Conservation (phyloP, 1,140 invertebrate species). For the Apolygus lucorum region DNA sequence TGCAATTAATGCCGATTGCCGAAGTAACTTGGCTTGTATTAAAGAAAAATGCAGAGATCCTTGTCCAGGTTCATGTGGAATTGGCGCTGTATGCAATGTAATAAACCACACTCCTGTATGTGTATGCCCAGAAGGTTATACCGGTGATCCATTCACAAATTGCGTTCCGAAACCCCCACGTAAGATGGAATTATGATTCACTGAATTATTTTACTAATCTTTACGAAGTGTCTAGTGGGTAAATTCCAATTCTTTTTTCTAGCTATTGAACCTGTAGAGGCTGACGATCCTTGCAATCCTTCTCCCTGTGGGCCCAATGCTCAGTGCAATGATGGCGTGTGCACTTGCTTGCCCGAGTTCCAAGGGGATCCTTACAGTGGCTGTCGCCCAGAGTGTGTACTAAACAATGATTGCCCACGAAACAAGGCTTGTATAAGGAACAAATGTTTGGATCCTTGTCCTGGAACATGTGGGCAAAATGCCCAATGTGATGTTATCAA, state of each 20-base stretch:
- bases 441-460: conserved; percentile 67
- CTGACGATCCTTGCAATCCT: conserved; percentile 56
- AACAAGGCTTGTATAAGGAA: conserved; percentile 59
- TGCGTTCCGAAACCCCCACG: conserved; percentile 42
- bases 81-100: conserved; percentile 42
- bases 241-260: too few species aligned
- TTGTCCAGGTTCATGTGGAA: conserved; percentile 39
- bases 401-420: conserved; percentile 53
- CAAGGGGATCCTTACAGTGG: conserved; percentile 54
- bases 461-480: conserved; percentile 58
- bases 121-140: conserved; percentile 39
- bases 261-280: conserved; percentile 26
- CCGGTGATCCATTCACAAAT: conserved; percentile 40
- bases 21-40: conserved; percentile 39
- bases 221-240: too few species aligned
- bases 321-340: conserved; percentile 51
- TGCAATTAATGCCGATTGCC: conserved; percentile 40
- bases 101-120: conserved; percentile 43
- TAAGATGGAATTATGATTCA: too few species aligned
- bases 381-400: conserved; percentile 54
- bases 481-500: conserved; percentile 56
- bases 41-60: conserved; percentile 41
- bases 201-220: too few species aligned
- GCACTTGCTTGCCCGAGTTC: conserved; percentile 50
- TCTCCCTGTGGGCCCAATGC: conserved; percentile 66